These are phyloP conservation scores for Bilobella aurantiaca DNA, from an alignment of 1,140 invertebrate species.

Conservation along the genomic window DNA sequence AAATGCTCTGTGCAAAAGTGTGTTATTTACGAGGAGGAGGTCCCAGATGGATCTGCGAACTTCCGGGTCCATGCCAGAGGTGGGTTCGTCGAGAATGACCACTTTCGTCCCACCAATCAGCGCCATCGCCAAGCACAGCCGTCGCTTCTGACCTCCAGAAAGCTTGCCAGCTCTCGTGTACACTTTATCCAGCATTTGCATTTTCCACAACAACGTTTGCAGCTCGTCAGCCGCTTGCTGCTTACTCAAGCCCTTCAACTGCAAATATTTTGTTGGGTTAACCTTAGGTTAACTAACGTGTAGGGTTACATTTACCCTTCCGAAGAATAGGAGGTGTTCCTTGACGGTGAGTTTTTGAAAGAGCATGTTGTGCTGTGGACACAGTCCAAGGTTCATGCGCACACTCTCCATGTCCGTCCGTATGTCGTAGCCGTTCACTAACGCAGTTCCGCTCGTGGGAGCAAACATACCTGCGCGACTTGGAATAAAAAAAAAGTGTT, in stretches of 20 bases:
- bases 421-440: conserved; percentile 57
- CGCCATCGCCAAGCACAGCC: conserved; percentile 72
- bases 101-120: conserved; percentile 52
- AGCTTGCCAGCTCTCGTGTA: conserved; percentile 58
- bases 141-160: conserved; percentile 76
- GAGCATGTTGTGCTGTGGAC: conserved; percentile 89
- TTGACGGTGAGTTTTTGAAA: conserved; percentile 78
- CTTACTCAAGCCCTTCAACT: conserved; percentile 23
- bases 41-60: conserved; percentile 50
- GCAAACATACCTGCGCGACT: conserved; percentile 55
- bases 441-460: conserved; percentile 51
- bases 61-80: conserved; percentile 52
- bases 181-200: conserved; percentile 51
- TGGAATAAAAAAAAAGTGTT: neutral
- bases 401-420: conserved; percentile 49
- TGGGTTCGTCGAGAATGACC: conserved; percentile 28
- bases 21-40: conserved; percentile 39
- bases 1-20: too few relatives aligned
- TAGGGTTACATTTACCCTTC: conserved; percentile 44
- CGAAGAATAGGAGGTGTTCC: conserved; percentile 82
- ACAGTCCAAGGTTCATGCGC: conserved; percentile 65
- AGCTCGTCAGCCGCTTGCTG: conserved; percentile 16
- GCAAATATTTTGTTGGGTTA: neutral
- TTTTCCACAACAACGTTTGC: conserved; percentile 35
- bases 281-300: neutral